phyloP scores from a whole-genome alignment of 2,113 vertebrate species.

The Pithys albifrons region DNA sequence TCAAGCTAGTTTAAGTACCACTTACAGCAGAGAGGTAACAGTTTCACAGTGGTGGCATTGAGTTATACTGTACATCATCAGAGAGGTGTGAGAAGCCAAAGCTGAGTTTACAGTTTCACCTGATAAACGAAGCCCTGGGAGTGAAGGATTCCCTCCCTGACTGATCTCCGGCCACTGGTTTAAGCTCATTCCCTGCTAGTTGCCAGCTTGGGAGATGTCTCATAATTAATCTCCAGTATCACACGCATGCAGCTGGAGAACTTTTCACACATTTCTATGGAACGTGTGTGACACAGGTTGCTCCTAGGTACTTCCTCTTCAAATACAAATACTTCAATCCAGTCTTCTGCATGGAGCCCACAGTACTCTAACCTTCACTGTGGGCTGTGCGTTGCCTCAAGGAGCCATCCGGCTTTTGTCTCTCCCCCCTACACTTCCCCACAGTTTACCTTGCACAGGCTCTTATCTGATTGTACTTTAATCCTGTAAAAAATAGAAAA shows the following conservation, averaged over 20 bases:
- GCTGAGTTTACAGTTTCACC: neutral
- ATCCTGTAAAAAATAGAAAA: neutral
- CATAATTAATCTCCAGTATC: neutral
- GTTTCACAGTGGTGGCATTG: neutral
- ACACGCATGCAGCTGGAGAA: neutral
- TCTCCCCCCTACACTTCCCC: neutral
- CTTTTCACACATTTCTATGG: neutral
- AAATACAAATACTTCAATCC: neutral
- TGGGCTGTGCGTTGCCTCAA: neutral
- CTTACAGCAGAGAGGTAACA: neutral
- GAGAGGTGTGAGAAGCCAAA: neutral
- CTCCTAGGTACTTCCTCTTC: neutral
- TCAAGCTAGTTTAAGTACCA: neutral
- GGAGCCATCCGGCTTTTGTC: neutral
- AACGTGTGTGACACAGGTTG: fast-evolving
- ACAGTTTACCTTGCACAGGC: neutral
- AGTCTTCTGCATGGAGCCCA: neutral
- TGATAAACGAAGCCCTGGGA: neutral
- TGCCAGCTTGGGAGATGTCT: neutral
- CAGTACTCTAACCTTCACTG: neutral
- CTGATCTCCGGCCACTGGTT: neutral
- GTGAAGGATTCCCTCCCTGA: neutral
- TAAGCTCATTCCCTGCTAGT: neutral
- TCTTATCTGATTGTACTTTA: neutral
- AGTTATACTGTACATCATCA: neutral